Evolutionary conservation across 1,140 invertebrate genomes (phyloP).

Genomic region (Laupala kohalensis): DNA sequence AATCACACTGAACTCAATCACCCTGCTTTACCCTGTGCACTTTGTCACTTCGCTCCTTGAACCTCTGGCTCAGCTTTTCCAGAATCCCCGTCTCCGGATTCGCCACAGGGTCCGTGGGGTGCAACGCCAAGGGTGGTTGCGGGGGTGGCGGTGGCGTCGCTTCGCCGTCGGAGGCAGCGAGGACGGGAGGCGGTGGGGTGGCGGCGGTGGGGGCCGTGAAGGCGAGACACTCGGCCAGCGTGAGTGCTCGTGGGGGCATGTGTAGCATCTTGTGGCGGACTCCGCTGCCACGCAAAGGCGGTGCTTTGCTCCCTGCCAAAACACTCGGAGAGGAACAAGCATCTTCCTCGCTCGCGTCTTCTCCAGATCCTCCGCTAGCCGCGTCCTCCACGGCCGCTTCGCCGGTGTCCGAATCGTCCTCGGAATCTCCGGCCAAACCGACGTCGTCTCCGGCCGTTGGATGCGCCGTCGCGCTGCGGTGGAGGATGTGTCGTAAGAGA

Average conservation of each 20-base stretch:
- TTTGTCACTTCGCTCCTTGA: constrained; percentile 39
- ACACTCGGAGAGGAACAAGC: background rate
- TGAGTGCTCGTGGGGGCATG: constrained; percentile 5
- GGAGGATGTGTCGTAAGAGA: constrained; percentile 5
- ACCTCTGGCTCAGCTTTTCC: constrained; percentile 37
- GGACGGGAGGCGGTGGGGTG: constrained; percentile 9
- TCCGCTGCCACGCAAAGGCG: constrained; percentile 22
- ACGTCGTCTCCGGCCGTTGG: background rate
- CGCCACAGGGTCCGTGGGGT: background rate
- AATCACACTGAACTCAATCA: no score
- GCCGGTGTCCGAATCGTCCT: background rate
- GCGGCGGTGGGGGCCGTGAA: constrained; percentile 14
- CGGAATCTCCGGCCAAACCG: background rate
- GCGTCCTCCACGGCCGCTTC: background rate
- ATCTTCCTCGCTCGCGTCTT: background rate
- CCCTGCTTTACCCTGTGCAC: constrained; percentile 40
- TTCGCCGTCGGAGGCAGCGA: constrained; percentile 12
- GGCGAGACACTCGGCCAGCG: constrained; percentile 7
- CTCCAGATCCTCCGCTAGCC: background rate
- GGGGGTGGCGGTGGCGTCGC: no score
- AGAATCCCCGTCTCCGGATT: constrained; percentile 28
- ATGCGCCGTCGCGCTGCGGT: background rate
- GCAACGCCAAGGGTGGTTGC: no score
- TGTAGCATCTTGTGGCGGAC: background rate
- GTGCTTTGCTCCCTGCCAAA: constrained; percentile 19